Evolutionary conservation across 2,888 invertebrate species (phyloP), one percentile per base, ranked within the genome.

Genomic region (Phasia obesa): DNA sequence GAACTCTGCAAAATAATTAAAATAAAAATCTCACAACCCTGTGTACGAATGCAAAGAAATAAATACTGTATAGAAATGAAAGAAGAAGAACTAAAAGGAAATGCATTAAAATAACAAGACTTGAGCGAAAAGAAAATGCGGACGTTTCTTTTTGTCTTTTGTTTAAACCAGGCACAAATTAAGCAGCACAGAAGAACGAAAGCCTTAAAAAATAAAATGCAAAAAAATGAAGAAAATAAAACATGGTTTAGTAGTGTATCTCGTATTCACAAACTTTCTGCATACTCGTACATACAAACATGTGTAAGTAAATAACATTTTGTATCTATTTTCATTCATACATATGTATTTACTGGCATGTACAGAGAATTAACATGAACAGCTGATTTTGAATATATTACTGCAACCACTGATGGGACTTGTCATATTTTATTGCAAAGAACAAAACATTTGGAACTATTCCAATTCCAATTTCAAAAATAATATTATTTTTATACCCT

Each of bases 61-160:
- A 19, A 53, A n/a, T n/a, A n/a, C n/a, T 55, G 53, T 15, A 70
- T 62, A 55, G 47, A 59, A 60, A 60, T 23, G 15, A 67, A 67
- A 76, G 59, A 67, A 76, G 59, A 67, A 60, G 42, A 73, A 59
- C 21, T 51, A 35, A 44, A 67, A 67, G 49, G 17, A 67, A 79
- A 73, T 79, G 65, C 59, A 67, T 53, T 60, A 51, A 59, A 60
- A 71, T 38, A 47, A 65, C 11, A 35, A 71, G 70, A 77, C 53
- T 60, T 77, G 13, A 42, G n/a, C n/a, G n/a, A n/a, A n/a, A n/a
- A n/a, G 35, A 69, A 44, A 53, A 60, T 51, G 47, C 47, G 47
- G n/a, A 70, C 53, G 53, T 55, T 44, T 69, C 4, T 76, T 59
- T 31, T 65, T 25, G 64, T 47, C 35, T 65, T 65, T 38, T 47